A percentile compares a stretch with the other conserved stretches of the same genome.
Conservation (phyloP, 1,140 invertebrate species). For the Oscheius sp. region DNA sequence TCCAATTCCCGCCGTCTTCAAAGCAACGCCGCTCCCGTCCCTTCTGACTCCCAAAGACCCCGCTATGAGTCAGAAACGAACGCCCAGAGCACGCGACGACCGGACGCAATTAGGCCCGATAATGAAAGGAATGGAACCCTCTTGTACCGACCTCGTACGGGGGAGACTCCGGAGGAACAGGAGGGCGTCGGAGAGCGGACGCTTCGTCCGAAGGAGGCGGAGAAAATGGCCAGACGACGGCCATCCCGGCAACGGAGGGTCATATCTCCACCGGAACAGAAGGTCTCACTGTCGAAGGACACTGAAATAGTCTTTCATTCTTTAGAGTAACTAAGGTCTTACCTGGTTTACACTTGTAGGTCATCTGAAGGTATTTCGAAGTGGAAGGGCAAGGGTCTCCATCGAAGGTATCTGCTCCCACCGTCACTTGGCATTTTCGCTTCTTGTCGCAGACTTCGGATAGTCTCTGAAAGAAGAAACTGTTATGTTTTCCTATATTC, state of each 20-base stretch:
- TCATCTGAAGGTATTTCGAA: slow-evolving; percentile 40
- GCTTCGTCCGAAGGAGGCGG: slow-evolving; percentile 4
- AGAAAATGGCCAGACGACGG: slow-evolving; percentile 22
- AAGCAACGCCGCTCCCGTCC: no score
- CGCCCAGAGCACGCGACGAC: no score
- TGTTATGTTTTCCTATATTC: background rate
- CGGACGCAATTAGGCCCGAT: no score
- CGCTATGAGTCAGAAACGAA: no score
- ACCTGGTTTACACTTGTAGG: slow-evolving; percentile 28
- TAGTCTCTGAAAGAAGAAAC: slow-evolving; percentile 18
- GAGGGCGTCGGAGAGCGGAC: background rate
- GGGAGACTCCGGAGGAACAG: background rate
- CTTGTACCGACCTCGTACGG: background rate
- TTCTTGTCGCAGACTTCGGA: slow-evolving; percentile 36
- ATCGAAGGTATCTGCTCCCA: slow-evolving; percentile 33
- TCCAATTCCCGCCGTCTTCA: no score
- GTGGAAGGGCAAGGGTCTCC: slow-evolving; percentile 34
- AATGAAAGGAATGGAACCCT: no score
- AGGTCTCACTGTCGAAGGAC: slow-evolving; percentile 28
- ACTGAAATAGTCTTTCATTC: slow-evolving; percentile 9
- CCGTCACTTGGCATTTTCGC: slow-evolving; percentile 27
- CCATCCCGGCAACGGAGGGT: slow-evolving; percentile 27
- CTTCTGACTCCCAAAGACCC: no score
- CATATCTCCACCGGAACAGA: slow-evolving; percentile 30
- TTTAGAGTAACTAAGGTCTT: background rate